phyloP scores from a whole-genome alignment of 1,140 invertebrate species.

The Sitophilus oryzae region DNA sequence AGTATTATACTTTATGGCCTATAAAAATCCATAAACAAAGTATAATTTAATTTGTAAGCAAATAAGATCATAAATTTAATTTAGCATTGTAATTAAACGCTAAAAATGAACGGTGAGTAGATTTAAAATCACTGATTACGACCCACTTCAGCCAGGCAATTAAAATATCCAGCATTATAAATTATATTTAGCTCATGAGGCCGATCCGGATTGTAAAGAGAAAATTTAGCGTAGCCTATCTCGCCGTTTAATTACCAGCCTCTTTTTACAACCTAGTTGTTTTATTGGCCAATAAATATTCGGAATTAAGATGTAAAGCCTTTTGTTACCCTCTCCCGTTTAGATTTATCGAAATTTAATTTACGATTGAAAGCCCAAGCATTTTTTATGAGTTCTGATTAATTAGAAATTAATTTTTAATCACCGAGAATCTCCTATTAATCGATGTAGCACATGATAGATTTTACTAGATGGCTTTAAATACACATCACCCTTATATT shows the following conservation, averaged over 20 bases:
- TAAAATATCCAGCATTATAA: background rate
- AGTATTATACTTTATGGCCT: too few relatives aligned
- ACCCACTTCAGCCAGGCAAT: background rate
- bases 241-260: slow-evolving; percentile 3
- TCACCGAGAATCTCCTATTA: too few relatives aligned
- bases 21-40: too few relatives aligned
- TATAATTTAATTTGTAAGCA: too few relatives aligned
- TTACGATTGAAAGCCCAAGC: background rate
- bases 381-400: too few relatives aligned
- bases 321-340: background rate
- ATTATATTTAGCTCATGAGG: background rate
- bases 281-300: slow-evolving; percentile 8
- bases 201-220: background rate
- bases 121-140: background rate
- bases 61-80: too few relatives aligned
- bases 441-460: too few relatives aligned
- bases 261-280: slow-evolving; percentile 10
- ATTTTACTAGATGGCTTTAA: too few relatives aligned
- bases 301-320: slow-evolving; percentile 6
- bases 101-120: background rate
- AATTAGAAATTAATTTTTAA: too few relatives aligned
- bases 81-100: background rate
- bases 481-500: too few relatives aligned
- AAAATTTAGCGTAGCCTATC: slow-evolving; percentile 1
- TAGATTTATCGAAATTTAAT: slow-evolving; percentile 6